Base-by-base conservation (phyloP, 1,140 invertebrate species). In the Heliothis subflexa region DNA sequence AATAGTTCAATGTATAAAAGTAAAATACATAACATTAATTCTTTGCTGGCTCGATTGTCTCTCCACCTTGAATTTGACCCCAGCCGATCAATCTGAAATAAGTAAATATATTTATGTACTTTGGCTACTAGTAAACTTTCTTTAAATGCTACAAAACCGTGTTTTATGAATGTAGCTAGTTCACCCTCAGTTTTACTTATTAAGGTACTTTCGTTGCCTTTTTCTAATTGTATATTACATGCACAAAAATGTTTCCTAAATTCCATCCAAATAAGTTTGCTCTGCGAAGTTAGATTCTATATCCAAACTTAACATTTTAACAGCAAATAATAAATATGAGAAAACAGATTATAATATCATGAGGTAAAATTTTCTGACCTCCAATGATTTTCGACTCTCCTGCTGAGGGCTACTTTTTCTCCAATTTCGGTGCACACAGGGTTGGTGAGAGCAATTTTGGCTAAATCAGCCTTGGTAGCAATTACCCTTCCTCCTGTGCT, bases 361-460 rank as follows among this genome's bases (percentile, higher is more conserved):
- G 33, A 33, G 33, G 5, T 5, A 40, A 50, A 21, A 16, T 68
- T 13, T 18, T 9, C 77, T 95, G 94, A 98, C 97, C 99, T 97
- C 99, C 99, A 99, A 96, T 99, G 99, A 92, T 99, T 99, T 85
- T 99, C 99, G 55, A 99, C 98, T 95, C 99, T 96, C 90, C 99
- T 96, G 92, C 98, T 99, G 3, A 99, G 96, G 11, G 99, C 99
- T 88, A 99, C 99, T 93, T 99, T 99, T 92, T 99, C 99, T 74
- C 98, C 98, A 80, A 99, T 97, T 95, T 99, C 99, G 33, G 99
- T 99, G 91, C 99, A 99, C 0, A 99, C 99, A 2, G 99, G 99
- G 94, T 98, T 99, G 14, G 98, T 99, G 28, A 99, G 95, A 54
- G 97, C 97, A 78, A 99, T 99, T 94, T 99, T 99, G 3, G 99